A percentile compares a stretch with the other conserved stretches of the same genome.
phyloP scores from a whole-genome alignment of 2,797 vertebrate species.

The Lepus townsendii region DNA sequence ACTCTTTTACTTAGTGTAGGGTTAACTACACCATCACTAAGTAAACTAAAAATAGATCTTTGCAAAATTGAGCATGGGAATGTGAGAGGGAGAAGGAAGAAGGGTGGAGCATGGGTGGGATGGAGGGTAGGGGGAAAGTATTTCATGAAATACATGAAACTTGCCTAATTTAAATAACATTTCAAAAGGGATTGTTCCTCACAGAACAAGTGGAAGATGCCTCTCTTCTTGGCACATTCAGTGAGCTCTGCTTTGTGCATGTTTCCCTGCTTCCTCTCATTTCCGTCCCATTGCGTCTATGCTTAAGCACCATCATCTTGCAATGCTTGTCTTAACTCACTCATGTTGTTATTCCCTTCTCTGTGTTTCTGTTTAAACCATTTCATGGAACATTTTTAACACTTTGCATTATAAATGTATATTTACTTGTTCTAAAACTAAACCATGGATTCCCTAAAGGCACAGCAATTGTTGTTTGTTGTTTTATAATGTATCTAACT shows the following conservation, averaged over 20 bases:
- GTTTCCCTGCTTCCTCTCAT: not conserved
- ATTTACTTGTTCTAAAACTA: not conserved
- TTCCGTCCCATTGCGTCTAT: not conserved
- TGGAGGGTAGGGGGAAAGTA: too few relatives aligned
- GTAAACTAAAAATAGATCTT: too few relatives aligned
- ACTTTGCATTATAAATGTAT: not conserved
- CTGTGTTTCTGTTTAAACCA: not conserved
- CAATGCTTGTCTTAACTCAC: not conserved
- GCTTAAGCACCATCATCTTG: not conserved
- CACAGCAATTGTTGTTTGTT: not conserved
- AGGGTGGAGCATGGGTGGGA: too few relatives aligned
- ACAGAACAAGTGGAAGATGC: too few relatives aligned
- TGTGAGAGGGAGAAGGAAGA: too few relatives aligned
- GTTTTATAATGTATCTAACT: not conserved
- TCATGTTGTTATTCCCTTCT: not conserved
- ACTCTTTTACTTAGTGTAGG: too few relatives aligned
- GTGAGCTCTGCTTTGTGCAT: fast-evolving
- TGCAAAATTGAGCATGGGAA: too few relatives aligned
- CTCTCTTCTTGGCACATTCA: not conserved
- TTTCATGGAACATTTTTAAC: not conserved
- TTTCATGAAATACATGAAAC: too few relatives aligned
- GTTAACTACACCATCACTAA: too few relatives aligned
- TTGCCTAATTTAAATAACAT: too few relatives aligned
- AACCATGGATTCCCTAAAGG: not conserved
- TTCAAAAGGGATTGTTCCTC: not conserved